Percentiles rank a stretch among this genome's conserved stretches.
These are phyloP conservation scores for Atta cephalotes DNA, from an alignment of 1,140 invertebrate genomes.

Conservation along the genomic window DNA sequence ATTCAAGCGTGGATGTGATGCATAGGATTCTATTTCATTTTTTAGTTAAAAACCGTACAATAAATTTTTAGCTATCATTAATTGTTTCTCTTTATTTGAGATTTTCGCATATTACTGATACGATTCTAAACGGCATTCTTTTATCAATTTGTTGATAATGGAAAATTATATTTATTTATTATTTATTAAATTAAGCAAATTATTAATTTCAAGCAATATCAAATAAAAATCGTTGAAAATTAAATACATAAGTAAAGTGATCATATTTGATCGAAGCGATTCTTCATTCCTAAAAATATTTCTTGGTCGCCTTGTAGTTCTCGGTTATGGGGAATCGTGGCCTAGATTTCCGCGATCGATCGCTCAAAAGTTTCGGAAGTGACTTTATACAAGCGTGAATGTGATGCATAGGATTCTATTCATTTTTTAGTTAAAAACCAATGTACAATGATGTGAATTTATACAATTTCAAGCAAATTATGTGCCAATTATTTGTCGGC, in stretches of 20 bases:
- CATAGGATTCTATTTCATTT: neutral
- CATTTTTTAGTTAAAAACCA: neutral
- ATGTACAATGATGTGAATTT: neutral
- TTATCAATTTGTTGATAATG: neutral
- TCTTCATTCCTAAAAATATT: too few relatives aligned
- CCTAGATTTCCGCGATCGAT: constrained; percentile 54
- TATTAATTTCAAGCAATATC: neutral
- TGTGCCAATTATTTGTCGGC: too few relatives aligned
- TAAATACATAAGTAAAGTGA: too few relatives aligned
- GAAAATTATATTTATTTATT: too few relatives aligned
- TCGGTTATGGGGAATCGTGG: constrained; percentile 55
- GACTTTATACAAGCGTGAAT: neutral
- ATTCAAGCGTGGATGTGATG: neutral
- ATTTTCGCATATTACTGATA: neutral
- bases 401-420: neutral
- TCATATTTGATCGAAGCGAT: too few relatives aligned
- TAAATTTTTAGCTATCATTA: neutral
- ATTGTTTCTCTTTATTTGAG: neutral
- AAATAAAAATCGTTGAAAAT: too few relatives aligned
- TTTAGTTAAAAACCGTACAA: neutral
- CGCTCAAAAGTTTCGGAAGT: constrained; percentile 9
- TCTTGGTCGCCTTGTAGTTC: constrained; percentile 14
- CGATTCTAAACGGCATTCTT: neutral
- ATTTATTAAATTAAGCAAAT: too few relatives aligned
- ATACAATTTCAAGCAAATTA: too few relatives aligned